Evolutionary conservation across 92 coral and sea anemone species (phyloP).

Genomic region (Palythoa grandiflora): DNA sequence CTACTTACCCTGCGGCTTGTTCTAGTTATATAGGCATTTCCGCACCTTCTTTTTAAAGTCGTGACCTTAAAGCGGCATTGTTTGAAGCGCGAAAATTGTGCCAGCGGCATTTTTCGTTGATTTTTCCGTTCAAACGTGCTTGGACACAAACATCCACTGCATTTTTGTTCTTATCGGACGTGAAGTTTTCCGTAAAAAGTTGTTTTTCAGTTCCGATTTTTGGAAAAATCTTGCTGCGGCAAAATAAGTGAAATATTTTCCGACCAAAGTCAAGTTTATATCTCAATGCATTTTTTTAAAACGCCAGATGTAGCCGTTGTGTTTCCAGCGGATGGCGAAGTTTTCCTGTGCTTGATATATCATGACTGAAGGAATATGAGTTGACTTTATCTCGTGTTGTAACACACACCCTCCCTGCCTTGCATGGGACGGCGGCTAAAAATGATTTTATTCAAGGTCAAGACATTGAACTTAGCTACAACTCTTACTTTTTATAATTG

Average conservation of each 20-base stretch:
- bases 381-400: background rate
- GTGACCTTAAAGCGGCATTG: background rate
- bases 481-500: background rate
- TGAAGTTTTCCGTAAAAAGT: background rate
- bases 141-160: background rate
- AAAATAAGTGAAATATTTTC: background rate
- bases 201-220: background rate
- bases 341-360: conserved; percentile 27
- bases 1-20: background rate
- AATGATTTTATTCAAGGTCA: background rate
- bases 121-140: conserved; percentile 1
- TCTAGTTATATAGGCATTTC: background rate
- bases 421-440: background rate
- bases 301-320: conserved; percentile 12
- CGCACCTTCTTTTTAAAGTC: background rate
- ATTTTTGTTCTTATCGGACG: background rate
- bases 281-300: background rate
- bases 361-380: background rate
- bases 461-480: background rate
- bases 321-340: background rate
- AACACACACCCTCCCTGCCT: background rate
- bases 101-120: background rate
- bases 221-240: background rate
- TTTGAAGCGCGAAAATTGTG: background rate
- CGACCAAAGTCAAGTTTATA: background rate